Percentiles rank a stretch among this genome's conserved stretches.
These are phyloP conservation scores for Podargus strigoides DNA, from an alignment of 2,797 vertebrate species.

Conservation along the genomic window DNA sequence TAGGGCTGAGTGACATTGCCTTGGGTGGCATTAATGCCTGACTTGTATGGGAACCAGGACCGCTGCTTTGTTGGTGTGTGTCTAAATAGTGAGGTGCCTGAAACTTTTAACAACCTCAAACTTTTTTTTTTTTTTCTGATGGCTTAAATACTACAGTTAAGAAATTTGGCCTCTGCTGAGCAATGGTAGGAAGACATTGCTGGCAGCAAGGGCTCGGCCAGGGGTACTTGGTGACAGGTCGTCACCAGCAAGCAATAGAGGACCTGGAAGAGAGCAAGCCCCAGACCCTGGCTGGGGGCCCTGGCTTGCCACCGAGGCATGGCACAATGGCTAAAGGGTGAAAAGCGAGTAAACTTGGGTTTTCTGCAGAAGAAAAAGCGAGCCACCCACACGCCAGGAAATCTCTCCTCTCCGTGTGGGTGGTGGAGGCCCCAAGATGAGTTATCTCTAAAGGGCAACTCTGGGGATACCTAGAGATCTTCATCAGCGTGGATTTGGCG, in stretches of 20 bases:
- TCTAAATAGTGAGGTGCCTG: background rate
- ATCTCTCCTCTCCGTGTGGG: constrained; percentile 75
- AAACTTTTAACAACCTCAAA: background rate
- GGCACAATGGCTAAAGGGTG: background rate
- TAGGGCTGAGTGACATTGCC: background rate
- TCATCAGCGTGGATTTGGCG: constrained; percentile 72
- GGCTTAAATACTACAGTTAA: background rate
- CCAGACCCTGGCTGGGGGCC: background rate
- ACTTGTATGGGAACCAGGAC: background rate
- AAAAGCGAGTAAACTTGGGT: constrained; percentile 34
- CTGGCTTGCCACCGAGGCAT: rapidly evolving
- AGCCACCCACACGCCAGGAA: constrained; percentile 76
- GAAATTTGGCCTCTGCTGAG: background rate
- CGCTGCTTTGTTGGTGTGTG: rapidly evolving
- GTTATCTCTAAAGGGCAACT: constrained; percentile 77
- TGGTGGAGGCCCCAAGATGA: constrained; percentile 69
- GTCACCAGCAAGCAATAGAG: background rate
- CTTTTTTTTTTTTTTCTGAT: background rate
- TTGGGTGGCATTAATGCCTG: background rate
- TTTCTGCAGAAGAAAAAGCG: constrained; percentile 63
- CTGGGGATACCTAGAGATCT: constrained; percentile 85
- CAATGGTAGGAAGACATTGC: rapidly evolving
- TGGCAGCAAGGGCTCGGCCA: rapidly evolving
- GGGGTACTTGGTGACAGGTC: too few relatives aligned
- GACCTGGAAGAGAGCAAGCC: background rate